phyloP scores from a whole-genome alignment of 2,888 invertebrate species.

The Eledone cirrhosa region DNA sequence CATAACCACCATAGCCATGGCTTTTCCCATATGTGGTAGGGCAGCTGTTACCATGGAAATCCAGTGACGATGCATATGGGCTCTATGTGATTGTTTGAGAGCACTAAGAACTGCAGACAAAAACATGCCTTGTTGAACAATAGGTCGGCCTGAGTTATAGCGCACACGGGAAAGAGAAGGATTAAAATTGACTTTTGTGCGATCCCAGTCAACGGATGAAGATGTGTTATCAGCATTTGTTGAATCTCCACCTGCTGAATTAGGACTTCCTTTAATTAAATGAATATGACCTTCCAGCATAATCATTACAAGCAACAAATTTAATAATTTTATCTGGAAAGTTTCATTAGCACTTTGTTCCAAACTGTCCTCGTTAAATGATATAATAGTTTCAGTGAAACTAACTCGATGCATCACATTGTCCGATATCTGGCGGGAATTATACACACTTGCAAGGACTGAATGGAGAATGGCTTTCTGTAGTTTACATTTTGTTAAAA shows the following conservation, averaged over 20 bases:
- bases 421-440: slow-evolving; percentile 49
- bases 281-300: slow-evolving; percentile 79
- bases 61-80: slow-evolving; percentile 84
- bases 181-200: slow-evolving; percentile 56
- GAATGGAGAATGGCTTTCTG: slow-evolving; percentile 86
- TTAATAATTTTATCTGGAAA: slow-evolving; percentile 66
- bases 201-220: slow-evolving; percentile 70
- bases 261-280: slow-evolving; percentile 43
- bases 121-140: slow-evolving; percentile 82
- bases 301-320: slow-evolving; percentile 77
- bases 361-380: slow-evolving; percentile 74
- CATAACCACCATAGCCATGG: slow-evolving; percentile 80
- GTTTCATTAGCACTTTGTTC: slow-evolving; percentile 59
- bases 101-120: slow-evolving; percentile 81
- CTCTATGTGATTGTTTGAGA: slow-evolving; percentile 76
- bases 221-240: slow-evolving; percentile 69
- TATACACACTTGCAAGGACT: slow-evolving; percentile 79
- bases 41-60: slow-evolving; percentile 82
- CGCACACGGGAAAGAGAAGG: slow-evolving; percentile 52
- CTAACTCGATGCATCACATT: slow-evolving; percentile 63
- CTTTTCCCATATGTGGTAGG: slow-evolving; percentile 80
- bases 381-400: slow-evolving; percentile 79
- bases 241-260: slow-evolving; percentile 27
- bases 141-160: slow-evolving; percentile 56
- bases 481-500: slow-evolving; percentile 78